phyloP scores from a whole-genome alignment of 2,888 invertebrate species.

The Trilocha varians region DNA sequence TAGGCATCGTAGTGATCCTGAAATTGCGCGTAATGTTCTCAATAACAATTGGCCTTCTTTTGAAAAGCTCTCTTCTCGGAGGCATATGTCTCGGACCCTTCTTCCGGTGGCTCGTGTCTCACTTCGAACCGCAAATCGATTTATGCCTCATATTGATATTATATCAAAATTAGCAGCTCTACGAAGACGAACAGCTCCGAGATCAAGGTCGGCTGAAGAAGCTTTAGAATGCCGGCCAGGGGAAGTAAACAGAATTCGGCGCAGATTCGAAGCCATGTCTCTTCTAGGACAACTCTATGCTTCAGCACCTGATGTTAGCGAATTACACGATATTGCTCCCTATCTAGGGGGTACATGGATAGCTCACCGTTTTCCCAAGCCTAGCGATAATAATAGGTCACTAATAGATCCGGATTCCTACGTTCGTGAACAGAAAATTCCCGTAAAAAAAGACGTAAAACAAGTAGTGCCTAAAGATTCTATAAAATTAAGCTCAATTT shows the following conservation, averaged over 20 bases:
- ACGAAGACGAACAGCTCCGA: conserved; percentile 55
- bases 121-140: conserved; percentile 78
- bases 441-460: conserved; percentile 59
- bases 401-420: conserved; percentile 55
- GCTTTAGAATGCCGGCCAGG: conserved; percentile 71
- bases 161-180: conserved; percentile 88
- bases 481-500: conserved; percentile 62
- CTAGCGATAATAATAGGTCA: conserved; percentile 78
- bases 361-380: conserved; percentile 83
- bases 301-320: conserved; percentile 85
- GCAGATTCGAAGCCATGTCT: conserved; percentile 81
- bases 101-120: conserved; percentile 79
- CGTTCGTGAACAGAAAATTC: conserved; percentile 40
- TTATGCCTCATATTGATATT: conserved; percentile 92
- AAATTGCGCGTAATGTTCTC: conserved; percentile 76
- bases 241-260: conserved; percentile 81
- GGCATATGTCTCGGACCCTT: conserved; percentile 43
- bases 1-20: conserved; percentile 85
- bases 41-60: conserved; percentile 64
- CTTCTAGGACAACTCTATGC: conserved; percentile 85
- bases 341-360: conserved; percentile 86
- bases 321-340: conserved; percentile 83
- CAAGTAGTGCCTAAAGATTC: conserved; percentile 42
- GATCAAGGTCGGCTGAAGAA: conserved; percentile 67
- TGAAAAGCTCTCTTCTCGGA: conserved; percentile 41